A percentile compares a stretch with the other conserved stretches of the same genome.
phyloP scores from a whole-genome alignment of 2,888 invertebrate species.

The Ptycholaimellus sp. region DNA sequence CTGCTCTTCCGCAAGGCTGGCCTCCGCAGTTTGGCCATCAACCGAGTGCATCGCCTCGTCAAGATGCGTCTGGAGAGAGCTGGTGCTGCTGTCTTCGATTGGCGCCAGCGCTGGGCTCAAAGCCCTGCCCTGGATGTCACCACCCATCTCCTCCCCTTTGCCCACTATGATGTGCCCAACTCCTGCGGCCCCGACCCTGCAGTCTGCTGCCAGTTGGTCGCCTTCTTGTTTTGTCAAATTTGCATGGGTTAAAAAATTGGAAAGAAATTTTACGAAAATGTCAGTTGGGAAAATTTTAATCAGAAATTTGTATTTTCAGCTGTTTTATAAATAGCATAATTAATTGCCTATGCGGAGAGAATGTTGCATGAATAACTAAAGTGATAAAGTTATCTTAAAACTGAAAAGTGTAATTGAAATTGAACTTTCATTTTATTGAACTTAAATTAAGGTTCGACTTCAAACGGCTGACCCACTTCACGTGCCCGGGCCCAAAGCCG shows the following conservation, averaged over 20 bases:
- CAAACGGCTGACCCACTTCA: constrained; percentile 13
- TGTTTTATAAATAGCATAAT: no score
- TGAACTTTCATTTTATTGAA: no score
- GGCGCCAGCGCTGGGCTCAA: constrained; percentile 41
- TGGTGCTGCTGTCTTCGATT: constrained; percentile 61
- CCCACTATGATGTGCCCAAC: constrained; percentile 82
- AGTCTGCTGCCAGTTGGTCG: no score
- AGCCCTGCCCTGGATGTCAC: constrained; percentile 6
- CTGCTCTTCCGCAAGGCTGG: constrained; percentile 62
- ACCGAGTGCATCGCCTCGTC: constrained; percentile 80
- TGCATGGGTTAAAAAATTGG: no score
- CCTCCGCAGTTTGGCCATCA: constrained; percentile 54
- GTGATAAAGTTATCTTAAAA: no score
- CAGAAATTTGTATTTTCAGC: no score
- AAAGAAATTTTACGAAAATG: no score
- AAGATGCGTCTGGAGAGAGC: constrained; percentile 50
- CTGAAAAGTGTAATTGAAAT: no score
- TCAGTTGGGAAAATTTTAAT: no score
- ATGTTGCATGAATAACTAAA: no score
- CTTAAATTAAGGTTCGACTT: constrained; percentile 11
- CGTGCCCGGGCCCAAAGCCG: constrained; percentile 12
- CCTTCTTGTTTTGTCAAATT: no score
- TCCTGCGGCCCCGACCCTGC: constrained; percentile 83
- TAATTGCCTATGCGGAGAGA: no score
- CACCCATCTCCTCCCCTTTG: constrained; percentile 71